Base-by-base conservation (phyloP, 2,113 vertebrate species). In the Eurystomus gularis region DNA sequence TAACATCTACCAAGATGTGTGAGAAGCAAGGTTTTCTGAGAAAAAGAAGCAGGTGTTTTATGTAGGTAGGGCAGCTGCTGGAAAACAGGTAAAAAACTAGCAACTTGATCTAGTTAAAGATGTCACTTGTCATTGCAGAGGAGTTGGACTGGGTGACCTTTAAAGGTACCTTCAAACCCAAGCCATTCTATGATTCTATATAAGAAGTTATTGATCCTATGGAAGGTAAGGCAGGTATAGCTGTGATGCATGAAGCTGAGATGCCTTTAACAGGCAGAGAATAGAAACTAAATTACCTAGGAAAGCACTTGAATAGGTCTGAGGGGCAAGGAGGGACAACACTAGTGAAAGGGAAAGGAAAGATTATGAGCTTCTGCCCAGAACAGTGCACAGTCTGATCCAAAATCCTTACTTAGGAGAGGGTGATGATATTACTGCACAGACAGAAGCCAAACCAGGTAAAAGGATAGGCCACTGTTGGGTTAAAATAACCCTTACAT, bases 401-500 rank as follows among this genome's bases (percentile, higher is more conserved):
- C 35, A 55, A 51, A 49, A n/a, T 31, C 19, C 26, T 57, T 61
- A 31, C 52, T 78, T n/a, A 55, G 40, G 14, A 71, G 6, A 61
- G 4, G 11, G 18, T 25, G 31, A 86, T n/a, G 48, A 11, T 33
- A 26, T 9, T 61, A 55, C 16, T 48, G 13, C 44, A 81, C 35
- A 64, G 35, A 31, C 6, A 70, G 51, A 52, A 48, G 19, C n/a
- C 46, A 92, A 83, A 54, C 8, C 11, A 62, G 7, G 7, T 54
- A 31, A 79, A 79, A 64, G 12, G 18, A 31, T 14, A 51, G 6
- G 11, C 6, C 2, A 2, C 20, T 24, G 2, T 2, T 7, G 2
- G 24, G 1, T 54, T 68, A 13, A 87, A 60, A 72, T 40, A 21
- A 0, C 1, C 6, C 7, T 65, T 51, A 21, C 3, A 11, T 65